A percentile compares a stretch with the other conserved stretches of the same genome.
Evolutionary conservation across 2,113 vertebrate species (phyloP).

Genomic region (Corythornis vintsioides): DNA sequence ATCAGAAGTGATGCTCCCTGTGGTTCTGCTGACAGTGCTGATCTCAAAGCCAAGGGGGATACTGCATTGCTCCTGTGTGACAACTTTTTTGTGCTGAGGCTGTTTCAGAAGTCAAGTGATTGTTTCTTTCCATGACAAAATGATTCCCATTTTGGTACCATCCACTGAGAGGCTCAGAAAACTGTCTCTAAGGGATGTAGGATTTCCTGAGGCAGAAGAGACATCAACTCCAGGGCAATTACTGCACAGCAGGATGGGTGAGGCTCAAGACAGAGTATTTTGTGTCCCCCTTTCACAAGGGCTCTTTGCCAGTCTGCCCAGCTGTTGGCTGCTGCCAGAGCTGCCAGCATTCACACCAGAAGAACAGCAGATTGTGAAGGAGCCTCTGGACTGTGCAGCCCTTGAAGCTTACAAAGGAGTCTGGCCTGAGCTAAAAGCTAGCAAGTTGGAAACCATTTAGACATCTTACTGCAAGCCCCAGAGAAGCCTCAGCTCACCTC

Average conservation of each 20-base stretch:
- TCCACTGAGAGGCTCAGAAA: neutral
- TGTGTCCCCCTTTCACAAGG: neutral
- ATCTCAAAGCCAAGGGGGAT: neutral
- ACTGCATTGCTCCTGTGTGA: neutral
- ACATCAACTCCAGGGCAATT: neutral
- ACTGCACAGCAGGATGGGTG: neutral
- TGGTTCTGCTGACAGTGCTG: neutral
- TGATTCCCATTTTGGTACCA: neutral
- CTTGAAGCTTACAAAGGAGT: slow-evolving; percentile 32
- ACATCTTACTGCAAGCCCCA: neutral
- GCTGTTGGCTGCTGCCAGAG: neutral
- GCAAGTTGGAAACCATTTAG: slow-evolving; percentile 4
- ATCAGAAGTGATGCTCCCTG: neutral
- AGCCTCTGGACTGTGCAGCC: neutral
- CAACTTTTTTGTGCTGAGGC: neutral
- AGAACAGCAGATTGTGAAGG: neutral
- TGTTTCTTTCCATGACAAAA: neutral
- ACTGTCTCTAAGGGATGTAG: neutral
- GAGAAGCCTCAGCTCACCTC: slow-evolving; percentile 44
- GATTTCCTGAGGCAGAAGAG: neutral
- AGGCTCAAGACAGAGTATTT: neutral
- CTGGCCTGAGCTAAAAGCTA: neutral
- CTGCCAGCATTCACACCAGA: neutral
- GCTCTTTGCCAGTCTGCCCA: neutral
- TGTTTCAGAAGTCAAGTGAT: neutral